Base-by-base conservation (phyloP, 1,140 invertebrate genomes). In the Himalopsyche phryganea region DNA sequence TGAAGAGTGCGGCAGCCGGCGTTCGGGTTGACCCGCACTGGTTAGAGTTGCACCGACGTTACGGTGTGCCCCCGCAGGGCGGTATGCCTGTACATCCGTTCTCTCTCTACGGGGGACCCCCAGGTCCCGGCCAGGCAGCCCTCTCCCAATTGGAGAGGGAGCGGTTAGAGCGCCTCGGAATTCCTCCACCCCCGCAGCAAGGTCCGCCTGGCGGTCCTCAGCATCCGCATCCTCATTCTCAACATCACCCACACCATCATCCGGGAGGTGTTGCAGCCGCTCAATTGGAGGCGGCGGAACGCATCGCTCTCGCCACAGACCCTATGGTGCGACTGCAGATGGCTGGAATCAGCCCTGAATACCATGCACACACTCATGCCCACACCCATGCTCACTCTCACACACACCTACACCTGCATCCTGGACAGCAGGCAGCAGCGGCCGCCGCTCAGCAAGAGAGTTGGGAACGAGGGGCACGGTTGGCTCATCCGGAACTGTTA, bases 361-460 rank as follows among this genome's bases (percentile, higher is more conserved):
- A 88, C 73, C 88, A 90, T 71, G 86, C 87, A 65, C 89, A 91
- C 71, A 88, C 87, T 52, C 90, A 92, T 72, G 88, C 89, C 48
- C 88, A 91, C 76, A 89, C 79, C 57, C 81, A 82, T 67, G 81
- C 90, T 65, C 92, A 94, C 80, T 90, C 91, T 66, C 92, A 95
- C 81, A 90, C 90, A 65, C 91, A 92, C 81, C 85, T 92, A 69
- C 91, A 93, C 79, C 83, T 92, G 70, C 90, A 91, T 79, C 88
- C 87, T 66, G 88, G 87, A 71, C 88, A 88, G 77, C 88, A 91
- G 73, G 85, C 84, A 67, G 83, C 80, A 67, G 77, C 79, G 63
- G 85, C 85, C 70, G 86, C 85, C 58, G 87, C 85, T 60, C 83
- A 84, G 73, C 83, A 85, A 69, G 84, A 85, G 66, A 71, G 48